These are phyloP conservation scores for Dryobates pubescens DNA, from an alignment of 2,797 vertebrate species.

Conservation along the genomic window DNA sequence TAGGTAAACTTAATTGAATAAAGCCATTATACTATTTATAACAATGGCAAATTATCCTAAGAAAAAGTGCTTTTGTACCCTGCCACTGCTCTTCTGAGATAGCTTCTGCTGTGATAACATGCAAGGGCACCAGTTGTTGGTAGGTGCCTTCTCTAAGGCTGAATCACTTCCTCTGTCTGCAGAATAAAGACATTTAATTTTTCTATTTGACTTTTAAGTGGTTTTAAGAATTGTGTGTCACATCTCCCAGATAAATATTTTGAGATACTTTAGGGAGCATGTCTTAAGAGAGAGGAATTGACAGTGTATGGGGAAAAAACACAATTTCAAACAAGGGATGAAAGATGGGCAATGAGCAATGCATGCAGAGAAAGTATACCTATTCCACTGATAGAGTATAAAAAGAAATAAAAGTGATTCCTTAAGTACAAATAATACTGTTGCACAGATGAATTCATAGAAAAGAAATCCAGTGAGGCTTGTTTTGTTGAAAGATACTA, in stretches of 20 bases:
- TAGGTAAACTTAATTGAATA: not conserved
- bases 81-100: not conserved
- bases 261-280: not conserved
- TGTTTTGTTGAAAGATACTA: not conserved
- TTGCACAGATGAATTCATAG: not conserved
- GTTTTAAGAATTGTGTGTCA: not conserved
- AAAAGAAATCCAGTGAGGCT: not conserved
- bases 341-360: not conserved
- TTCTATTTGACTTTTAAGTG: not conserved
- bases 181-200: not conserved
- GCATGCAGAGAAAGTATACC: not conserved
- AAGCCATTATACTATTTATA: not conserved
- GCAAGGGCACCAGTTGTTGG: not conserved
- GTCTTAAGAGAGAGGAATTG: not conserved
- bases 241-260: not conserved
- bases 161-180: not conserved
- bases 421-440: not conserved
- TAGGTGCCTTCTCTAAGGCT: not conserved
- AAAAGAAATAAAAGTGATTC: not conserved
- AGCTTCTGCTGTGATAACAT: not conserved
- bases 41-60: not conserved
- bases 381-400: not conserved
- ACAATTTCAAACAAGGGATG: not conserved
- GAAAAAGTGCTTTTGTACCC: not conserved
- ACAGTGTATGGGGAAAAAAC: not conserved